Conservation (phyloP, 2,888 invertebrate genomes). For the Eupithecia subumbrata region DNA sequence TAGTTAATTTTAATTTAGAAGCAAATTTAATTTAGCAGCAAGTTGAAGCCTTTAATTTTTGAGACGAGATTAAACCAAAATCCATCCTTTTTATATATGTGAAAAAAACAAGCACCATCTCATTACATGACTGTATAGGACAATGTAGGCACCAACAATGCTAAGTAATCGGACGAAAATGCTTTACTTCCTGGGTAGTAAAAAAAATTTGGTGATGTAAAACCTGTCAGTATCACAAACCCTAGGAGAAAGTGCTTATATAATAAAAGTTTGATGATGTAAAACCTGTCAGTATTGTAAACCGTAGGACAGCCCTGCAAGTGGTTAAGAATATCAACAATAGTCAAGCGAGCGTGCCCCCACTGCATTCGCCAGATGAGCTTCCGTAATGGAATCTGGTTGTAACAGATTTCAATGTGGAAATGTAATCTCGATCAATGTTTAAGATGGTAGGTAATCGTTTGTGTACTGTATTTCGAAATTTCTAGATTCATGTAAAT, state of each 20-base stretch:
- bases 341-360: conserved; percentile 68
- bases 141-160: not conserved
- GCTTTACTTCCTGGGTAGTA: not conserved
- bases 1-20: too few species aligned
- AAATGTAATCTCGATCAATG: conserved; percentile 63
- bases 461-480: conserved; percentile 19
- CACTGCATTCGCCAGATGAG: conserved; percentile 76
- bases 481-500: not conserved
- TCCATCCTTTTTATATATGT: too few species aligned
- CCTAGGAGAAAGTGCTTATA: too few species aligned
- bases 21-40: too few species aligned
- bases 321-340: conserved; percentile 77
- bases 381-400: conserved; percentile 67
- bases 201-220: too few species aligned
- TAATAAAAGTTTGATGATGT: not conserved
- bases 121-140: not conserved
- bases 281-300: not conserved
- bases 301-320: not conserved
- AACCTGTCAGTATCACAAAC: too few species aligned
- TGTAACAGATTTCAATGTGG: conserved; percentile 52
- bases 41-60: too few species aligned
- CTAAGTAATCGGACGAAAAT: not conserved
- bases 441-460: conserved; percentile 54
- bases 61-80: too few species aligned
- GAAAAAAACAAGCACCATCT: not conserved